A percentile compares a stretch with the other conserved stretches of the same genome.
Conservation (phyloP, 2,888 invertebrate genomes). For the Pyrochroa serraticornis region DNA sequence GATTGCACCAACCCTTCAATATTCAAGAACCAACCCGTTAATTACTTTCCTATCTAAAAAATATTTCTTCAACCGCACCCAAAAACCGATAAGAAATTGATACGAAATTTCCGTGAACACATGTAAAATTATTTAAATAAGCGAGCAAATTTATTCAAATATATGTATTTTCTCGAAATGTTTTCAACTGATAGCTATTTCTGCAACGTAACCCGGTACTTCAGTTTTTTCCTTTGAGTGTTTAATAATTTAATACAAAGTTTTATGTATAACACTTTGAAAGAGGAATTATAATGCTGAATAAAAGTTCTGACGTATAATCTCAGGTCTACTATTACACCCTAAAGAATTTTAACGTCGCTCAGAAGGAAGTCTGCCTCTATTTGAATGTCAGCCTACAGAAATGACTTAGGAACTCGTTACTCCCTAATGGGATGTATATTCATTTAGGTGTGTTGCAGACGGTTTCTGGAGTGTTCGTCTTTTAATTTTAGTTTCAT, state of each 20-base stretch:
- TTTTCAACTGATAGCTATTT: constrained; percentile 6
- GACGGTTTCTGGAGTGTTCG: constrained; percentile 29
- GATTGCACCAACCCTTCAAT: no score
- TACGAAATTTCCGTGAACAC: constrained; percentile 2
- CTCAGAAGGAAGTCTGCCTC: constrained; percentile 11
- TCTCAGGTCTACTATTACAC: constrained; percentile 11
- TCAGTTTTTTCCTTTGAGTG: constrained; percentile 6
- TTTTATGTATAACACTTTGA: constrained; percentile 15
- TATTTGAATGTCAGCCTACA: constrained; percentile 32
- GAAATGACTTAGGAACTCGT: constrained; percentile 38
- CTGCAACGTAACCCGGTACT: background rate
- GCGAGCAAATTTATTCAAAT: constrained; percentile 7
- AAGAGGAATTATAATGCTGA: constrained; percentile 14
- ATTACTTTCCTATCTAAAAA: constrained; percentile 8
- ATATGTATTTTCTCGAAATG: background rate
- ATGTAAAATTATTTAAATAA: constrained; percentile 10
- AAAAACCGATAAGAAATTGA: no score
- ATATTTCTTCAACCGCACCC: background rate
- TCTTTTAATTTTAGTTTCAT: constrained; percentile 34
- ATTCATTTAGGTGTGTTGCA: constrained; percentile 37
- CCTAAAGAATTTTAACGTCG: constrained; percentile 13
- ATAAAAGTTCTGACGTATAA: constrained; percentile 21
- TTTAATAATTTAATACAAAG: constrained; percentile 14
- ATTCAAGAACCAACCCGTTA: background rate
- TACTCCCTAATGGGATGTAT: constrained; percentile 36